These are phyloP conservation scores for Pseudomugil tenellus DNA, from an alignment of 2,797 vertebrate genomes.

Conservation along the genomic window DNA sequence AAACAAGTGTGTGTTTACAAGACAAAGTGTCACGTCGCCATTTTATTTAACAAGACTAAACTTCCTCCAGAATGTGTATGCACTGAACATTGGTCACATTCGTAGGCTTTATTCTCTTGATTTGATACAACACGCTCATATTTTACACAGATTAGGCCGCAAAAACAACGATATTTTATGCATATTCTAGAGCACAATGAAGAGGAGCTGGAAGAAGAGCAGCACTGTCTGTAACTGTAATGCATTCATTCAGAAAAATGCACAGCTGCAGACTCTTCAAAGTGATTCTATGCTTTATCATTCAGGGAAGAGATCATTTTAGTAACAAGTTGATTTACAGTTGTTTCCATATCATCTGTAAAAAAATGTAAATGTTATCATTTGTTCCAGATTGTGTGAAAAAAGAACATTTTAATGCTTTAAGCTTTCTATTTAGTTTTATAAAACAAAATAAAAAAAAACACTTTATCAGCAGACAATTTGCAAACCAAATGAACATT, in stretches of 20 bases:
- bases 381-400: not conserved
- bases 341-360: slow-evolving; percentile 23
- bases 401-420: not conserved
- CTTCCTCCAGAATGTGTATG: slow-evolving; percentile 57
- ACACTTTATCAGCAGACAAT: not conserved
- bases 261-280: slow-evolving; percentile 39
- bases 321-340: slow-evolving; percentile 31
- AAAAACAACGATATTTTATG: slow-evolving; percentile 44
- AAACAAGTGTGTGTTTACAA: slow-evolving; percentile 69
- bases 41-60: slow-evolving; percentile 29
- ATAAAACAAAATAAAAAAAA: not conserved
- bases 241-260: slow-evolving; percentile 63
- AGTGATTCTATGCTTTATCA: slow-evolving; percentile 48
- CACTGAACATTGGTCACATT: slow-evolving; percentile 38
- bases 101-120: slow-evolving; percentile 39
- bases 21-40: slow-evolving; percentile 43
- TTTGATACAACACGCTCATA: slow-evolving; percentile 46
- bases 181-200: slow-evolving; percentile 68
- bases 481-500: not conserved
- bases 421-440: not conserved
- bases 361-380: not conserved
- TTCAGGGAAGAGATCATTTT: slow-evolving; percentile 50
- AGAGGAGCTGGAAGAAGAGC: slow-evolving; percentile 43
- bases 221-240: slow-evolving; percentile 63
- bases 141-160: slow-evolving; percentile 27